Evolutionary conservation across 1,140 invertebrate genomes (phyloP), one percentile per base, ranked within the genome.

Genomic region (Bombyx mori): DNA sequence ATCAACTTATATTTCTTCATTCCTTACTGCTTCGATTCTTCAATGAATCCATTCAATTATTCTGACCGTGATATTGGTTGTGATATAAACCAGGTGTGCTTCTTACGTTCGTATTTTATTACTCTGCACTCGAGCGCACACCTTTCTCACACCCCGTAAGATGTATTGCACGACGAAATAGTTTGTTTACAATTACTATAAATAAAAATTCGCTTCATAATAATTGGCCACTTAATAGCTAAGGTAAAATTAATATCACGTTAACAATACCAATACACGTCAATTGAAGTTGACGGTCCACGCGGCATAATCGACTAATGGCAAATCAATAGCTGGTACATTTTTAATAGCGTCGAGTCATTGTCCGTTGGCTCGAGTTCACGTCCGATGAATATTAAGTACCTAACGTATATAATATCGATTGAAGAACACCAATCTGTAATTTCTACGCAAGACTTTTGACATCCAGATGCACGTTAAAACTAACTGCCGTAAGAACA

Each of bases 281-380:
- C 12, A 55, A 60, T 46, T 47, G 42, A 56, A 52, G 58, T 60
- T 52, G 46, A 45, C 50, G 8, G 26, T 44, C 44, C 43, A 43
- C 56, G 51, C 52, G 44, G 55, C 44, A 44, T 7, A 9, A 9
- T 51, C 42, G 44, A 18, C 45, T 57, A 46, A 56, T 61, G 48
- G 59, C 56, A 53, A 53, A 61, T 55, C 58, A 50, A 60, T 60
- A 51, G 22, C 8, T 43, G 42, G 7, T 56, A 60, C 49, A 60
- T 60, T 56, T 60, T 60, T 60, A 56, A 46, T 56, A 42, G 26
- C 8, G 1, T 42, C 26, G 44, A 52, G 58, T 35, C 54, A 52
- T 60, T 52, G 58, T 44, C 58, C 54, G 43, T 54, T 55, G 43
- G 55, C 51, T 18, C 12, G 51, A 5, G 26, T 47, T 26, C 22